Evolutionary conservation across 2,888 invertebrate species (phyloP).

Genomic region (Aporophyla nigra): DNA sequence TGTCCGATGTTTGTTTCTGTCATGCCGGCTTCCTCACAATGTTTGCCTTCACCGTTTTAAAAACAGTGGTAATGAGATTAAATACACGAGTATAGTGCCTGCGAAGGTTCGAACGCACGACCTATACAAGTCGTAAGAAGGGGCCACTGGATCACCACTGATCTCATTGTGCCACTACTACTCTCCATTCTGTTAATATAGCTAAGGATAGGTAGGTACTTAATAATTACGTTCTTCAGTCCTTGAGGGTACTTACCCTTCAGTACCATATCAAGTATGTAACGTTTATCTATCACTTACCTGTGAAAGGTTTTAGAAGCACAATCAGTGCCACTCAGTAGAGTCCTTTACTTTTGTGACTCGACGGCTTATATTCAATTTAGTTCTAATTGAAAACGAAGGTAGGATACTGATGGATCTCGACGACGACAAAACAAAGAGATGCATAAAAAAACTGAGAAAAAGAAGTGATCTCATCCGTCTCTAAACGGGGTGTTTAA

Average conservation of each 20-base stretch:
- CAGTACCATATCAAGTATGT: slow-evolving; percentile 3
- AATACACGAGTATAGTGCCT: too few relatives aligned
- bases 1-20: too few relatives aligned
- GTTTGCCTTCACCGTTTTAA: too few relatives aligned
- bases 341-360: slow-evolving; percentile 5
- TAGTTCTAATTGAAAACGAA: background rate
- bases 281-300: slow-evolving; percentile 43
- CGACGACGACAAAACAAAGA: background rate
- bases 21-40: too few relatives aligned
- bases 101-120: too few relatives aligned
- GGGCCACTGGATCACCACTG: too few relatives aligned
- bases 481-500: background rate
- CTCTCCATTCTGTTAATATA: background rate
- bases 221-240: background rate
- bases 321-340: background rate
- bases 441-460: background rate
- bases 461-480: background rate
- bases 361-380: background rate
- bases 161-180: too few relatives aligned
- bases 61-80: too few relatives aligned
- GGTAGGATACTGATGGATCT: background rate
- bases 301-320: slow-evolving; percentile 34
- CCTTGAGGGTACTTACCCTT: background rate
- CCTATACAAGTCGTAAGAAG: too few relatives aligned
- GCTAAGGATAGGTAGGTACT: background rate